phyloP scores from a whole-genome alignment of 2,797 vertebrate species.

The Paguma larvata region DNA sequence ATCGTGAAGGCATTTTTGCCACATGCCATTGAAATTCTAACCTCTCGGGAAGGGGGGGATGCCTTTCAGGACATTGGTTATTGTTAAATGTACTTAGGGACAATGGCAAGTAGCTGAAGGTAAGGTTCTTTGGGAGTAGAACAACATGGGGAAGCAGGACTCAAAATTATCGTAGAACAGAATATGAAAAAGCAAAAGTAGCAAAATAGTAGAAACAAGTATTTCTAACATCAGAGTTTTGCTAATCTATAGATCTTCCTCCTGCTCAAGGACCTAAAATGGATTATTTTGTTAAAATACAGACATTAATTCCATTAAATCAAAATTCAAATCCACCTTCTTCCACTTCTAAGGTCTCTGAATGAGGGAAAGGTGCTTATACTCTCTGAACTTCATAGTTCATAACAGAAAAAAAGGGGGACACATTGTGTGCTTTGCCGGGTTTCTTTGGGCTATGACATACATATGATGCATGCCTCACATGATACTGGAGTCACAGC shows the following conservation, averaged over 20 bases:
- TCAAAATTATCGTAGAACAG: neutral
- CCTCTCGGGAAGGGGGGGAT: neutral
- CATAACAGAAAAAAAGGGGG: neutral
- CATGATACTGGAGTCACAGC: fast-evolving
- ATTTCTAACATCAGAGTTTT: neutral
- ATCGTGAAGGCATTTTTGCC: neutral
- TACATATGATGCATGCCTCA: neutral
- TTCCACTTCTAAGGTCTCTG: neutral
- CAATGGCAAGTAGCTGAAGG: neutral
- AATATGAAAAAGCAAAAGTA: neutral
- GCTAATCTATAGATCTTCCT: neutral
- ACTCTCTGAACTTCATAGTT: neutral
- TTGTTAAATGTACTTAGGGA: neutral
- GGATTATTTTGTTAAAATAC: neutral
- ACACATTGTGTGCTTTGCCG: neutral
- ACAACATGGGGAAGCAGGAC: neutral
- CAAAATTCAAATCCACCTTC: neutral
- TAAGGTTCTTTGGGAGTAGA: neutral
- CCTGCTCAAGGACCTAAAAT: neutral
- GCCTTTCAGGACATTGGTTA: neutral
- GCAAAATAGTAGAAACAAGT: neutral
- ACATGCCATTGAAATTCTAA: neutral
- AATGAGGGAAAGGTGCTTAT: neutral
- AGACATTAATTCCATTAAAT: neutral
- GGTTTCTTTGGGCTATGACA: neutral